phyloP scores from a whole-genome alignment of 1,140 invertebrate species.

The Drosophila cardini region DNA sequence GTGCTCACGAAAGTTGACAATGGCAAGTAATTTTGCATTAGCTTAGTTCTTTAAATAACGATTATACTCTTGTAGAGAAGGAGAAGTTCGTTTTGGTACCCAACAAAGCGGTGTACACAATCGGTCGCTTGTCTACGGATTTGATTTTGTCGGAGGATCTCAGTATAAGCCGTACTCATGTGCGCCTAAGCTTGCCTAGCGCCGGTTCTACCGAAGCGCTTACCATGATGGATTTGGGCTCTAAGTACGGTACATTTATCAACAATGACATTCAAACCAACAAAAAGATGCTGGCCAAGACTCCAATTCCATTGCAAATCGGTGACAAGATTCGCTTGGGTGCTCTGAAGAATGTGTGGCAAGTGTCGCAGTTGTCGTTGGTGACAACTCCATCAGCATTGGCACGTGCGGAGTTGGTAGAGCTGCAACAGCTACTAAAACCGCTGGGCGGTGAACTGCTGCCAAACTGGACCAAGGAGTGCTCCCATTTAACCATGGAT shows the following conservation, averaged over 20 bases:
- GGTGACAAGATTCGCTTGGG: conserved; percentile 86
- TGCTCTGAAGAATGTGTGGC: conserved; percentile 85
- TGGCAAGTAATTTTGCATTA: conserved; percentile 29
- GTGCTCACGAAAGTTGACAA: conserved; percentile 49
- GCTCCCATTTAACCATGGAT: conserved; percentile 88
- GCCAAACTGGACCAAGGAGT: conserved; percentile 84
- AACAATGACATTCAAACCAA: conserved; percentile 76
- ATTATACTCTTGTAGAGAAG: conserved; percentile 26
- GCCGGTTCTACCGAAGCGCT: conserved; percentile 21
- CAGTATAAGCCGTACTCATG: conserved; percentile 87
- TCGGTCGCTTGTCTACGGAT: conserved; percentile 74
- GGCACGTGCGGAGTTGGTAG: conserved; percentile 78
- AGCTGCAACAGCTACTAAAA: conserved; percentile 77
- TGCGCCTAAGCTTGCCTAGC: conserved; percentile 81
- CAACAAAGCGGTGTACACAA: conserved; percentile 51
- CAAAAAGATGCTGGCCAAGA: conserved; percentile 43
- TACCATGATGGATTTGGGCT: conserved; percentile 85
- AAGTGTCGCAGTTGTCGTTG: conserved; percentile 79
- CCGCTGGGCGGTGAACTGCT: conserved; percentile 80
- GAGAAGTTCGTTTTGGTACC: conserved; percentile 66
- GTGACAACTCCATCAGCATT: conserved; percentile 85
- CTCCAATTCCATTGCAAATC: conserved; percentile 66
- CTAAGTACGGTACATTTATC: conserved; percentile 86
- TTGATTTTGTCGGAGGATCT: conserved; percentile 85
- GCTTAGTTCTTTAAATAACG: not conserved